Conservation (phyloP, 2,888 invertebrate species). For the Strigamia transsilvanica region DNA sequence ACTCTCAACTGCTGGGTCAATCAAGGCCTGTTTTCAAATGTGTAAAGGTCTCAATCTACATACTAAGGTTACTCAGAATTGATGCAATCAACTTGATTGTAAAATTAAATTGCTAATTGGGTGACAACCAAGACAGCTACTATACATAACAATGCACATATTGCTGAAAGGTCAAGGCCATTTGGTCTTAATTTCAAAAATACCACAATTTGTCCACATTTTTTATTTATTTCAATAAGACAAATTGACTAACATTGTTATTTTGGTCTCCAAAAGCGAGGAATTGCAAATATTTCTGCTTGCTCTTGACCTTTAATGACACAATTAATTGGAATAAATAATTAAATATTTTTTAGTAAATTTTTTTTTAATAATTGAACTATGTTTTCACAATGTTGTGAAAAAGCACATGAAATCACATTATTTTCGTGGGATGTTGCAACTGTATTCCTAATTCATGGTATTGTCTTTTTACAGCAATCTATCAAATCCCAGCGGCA, state of each 20-base stretch:
- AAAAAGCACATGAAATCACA: neutral
- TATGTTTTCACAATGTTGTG: neutral
- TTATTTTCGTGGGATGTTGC: neutral
- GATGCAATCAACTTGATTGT: neutral
- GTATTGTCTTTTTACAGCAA: conserved; percentile 16
- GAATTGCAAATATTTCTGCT: no score
- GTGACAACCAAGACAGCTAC: neutral
- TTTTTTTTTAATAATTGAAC: no score
- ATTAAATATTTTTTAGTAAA: neutral
- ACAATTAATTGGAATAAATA: no score
- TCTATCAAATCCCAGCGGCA: conserved; percentile 26
- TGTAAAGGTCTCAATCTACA: conserved; percentile 26
- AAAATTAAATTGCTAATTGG: conserved; percentile 25
- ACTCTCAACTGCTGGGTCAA: conserved; percentile 16
- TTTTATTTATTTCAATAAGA: no score
- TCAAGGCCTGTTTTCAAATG: conserved; percentile 25
- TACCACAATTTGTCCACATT: no score
- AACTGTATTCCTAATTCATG: conserved; percentile 1
- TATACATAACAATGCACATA: neutral
- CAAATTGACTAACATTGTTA: no score
- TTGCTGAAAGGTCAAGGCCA: neutral
- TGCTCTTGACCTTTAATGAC: no score
- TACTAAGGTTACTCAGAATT: conserved; percentile 7
- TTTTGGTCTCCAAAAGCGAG: no score
- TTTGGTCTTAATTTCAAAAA: no score